Evolutionary conservation across 30 jellyfish, hydroid and myxozoan species (phyloP), one percentile per base, ranked within the genome.

Genomic region (Chrysaora quinquecirrha): DNA sequence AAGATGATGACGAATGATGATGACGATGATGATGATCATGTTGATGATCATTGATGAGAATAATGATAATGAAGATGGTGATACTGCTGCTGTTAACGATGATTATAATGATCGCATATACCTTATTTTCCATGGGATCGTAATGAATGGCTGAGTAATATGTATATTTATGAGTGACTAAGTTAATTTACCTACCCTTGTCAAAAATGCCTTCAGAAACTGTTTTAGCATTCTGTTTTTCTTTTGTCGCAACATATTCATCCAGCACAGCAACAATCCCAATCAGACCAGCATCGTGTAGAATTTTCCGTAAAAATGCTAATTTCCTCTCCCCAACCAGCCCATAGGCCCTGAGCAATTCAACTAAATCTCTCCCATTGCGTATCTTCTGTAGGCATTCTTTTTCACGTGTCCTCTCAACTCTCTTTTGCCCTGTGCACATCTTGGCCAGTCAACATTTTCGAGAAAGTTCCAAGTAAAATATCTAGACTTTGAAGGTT

Each of bases 231-330:
- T n/a, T n/a, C n/a, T n/a, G n/a, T n/a, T n/a, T n/a, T n/a, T n/a
- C n/a, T n/a, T n/a, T n/a, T n/a, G n/a, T 78, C 7, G 89, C 89
- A 12, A 78, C 20, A 34, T 78, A 78, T 33, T 78, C 89, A 0
- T 6, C 71, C 3, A 78, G 74, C 0, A 78, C 31, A 3, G 18
- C 72, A 20, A 56, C 89, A 2, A 66, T 38, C 43, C 64, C 81
- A 9, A 6, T 22, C 71, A 78, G 63, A 3, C 27, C n/a, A 35
- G 89, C n/a, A 30, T 66, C 64, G 24, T 28, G 62, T 58, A 78
- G 81, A 9, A 78, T 47, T 70, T 63, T 78, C 52, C 64, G 62
- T 3, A 78, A 66, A 48, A 78, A 64, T 80, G 64, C 64, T 62
- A 78, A 30, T 28, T 78, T 78, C n/a, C 46, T 78, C 22, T 63